phyloP scores from a whole-genome alignment of 2,888 invertebrate genomes.

The Plagodis dolabraria region DNA sequence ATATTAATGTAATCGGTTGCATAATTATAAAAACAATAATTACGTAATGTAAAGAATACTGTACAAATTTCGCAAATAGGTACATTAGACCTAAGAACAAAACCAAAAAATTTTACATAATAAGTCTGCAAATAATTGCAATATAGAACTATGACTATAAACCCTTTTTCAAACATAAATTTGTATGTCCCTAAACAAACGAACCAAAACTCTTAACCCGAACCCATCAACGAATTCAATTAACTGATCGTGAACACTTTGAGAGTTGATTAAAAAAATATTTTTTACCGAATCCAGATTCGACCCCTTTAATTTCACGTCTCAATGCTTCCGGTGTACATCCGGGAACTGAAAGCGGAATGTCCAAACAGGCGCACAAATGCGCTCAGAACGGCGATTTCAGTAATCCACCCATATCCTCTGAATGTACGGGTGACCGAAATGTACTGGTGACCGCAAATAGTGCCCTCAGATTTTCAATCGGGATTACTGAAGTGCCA shows the following conservation, averaged over 20 bases:
- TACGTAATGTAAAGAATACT: no score
- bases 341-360: conserved; percentile 40
- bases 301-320: conserved; percentile 55
- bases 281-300: conserved; percentile 43
- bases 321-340: conserved; percentile 41
- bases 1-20: no score
- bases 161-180: background rate
- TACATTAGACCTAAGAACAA: no score
- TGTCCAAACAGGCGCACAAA: conserved; percentile 45
- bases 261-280: conserved; percentile 44
- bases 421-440: conserved; percentile 47
- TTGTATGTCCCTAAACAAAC: conserved; percentile 10
- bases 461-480: conserved; percentile 45
- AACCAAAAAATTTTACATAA: no score
- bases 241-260: conserved; percentile 32
- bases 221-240: conserved; percentile 29
- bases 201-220: conserved; percentile 8
- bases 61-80: no score
- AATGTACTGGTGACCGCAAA: conserved; percentile 21
- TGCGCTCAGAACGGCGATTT: conserved; percentile 8
- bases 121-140: no score
- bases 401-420: conserved; percentile 56
- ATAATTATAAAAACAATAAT: no score
- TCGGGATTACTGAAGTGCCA: conserved; percentile 35
- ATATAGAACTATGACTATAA: no score